Conservation (phyloP, 2,888 invertebrate genomes). For the Thera britannica region DNA sequence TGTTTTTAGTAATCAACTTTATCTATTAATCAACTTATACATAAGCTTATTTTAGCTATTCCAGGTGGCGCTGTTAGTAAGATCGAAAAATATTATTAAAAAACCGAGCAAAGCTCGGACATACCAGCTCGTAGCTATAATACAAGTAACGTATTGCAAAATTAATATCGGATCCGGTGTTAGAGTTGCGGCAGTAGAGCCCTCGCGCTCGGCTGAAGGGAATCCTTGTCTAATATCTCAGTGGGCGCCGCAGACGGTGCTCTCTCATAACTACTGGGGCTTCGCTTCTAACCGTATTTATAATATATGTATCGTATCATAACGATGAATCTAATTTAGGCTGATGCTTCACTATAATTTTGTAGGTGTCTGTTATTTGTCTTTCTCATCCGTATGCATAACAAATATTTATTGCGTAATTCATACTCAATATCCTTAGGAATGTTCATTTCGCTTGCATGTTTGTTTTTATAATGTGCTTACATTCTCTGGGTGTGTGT, state of each 20-base stretch:
- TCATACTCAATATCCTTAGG: not conserved
- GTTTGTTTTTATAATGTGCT: not conserved
- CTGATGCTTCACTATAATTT: too few relatives aligned
- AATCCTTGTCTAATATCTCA: constrained; percentile 27
- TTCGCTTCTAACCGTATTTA: not conserved
- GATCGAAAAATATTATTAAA: too few relatives aligned
- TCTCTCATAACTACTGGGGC: not conserved
- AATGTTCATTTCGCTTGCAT: not conserved
- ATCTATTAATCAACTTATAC: too few relatives aligned
- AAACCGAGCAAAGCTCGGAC: too few relatives aligned
- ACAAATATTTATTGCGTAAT: too few relatives aligned
- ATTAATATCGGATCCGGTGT: constrained; percentile 2
- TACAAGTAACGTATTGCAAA: not conserved
- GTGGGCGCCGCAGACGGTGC: constrained; percentile 18
- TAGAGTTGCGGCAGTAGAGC: constrained; percentile 12
- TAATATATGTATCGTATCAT: not conserved
- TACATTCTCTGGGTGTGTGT: not conserved
- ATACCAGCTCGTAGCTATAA: too few relatives aligned
- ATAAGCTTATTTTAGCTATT: too few relatives aligned
- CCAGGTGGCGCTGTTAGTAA: too few relatives aligned
- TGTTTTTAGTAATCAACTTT: too few relatives aligned
- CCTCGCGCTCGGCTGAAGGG: constrained; percentile 12
- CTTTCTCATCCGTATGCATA: too few relatives aligned
- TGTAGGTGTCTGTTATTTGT: too few relatives aligned
- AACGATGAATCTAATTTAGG: too few relatives aligned